A percentile compares a stretch with the other conserved stretches of the same genome.
phyloP scores from a whole-genome alignment of 2,888 invertebrate species.

The Yponomeuta plumbellus region DNA sequence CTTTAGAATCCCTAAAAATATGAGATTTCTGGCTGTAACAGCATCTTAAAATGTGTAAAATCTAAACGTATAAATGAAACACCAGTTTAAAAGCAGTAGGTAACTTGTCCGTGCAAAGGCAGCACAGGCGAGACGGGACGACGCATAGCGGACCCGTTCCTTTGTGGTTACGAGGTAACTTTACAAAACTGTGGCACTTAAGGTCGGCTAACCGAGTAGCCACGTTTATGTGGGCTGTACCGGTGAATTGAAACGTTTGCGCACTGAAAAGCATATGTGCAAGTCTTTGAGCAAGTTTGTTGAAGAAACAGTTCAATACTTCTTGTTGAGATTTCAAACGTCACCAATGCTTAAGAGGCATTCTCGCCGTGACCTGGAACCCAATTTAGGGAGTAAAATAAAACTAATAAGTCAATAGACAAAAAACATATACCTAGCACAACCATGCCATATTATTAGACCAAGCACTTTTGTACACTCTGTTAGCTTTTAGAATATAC shows the following conservation, averaged over 20 bases:
- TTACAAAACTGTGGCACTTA: conserved; percentile 1
- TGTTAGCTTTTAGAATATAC: too few relatives aligned
- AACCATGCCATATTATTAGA: too few relatives aligned
- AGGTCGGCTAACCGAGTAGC: neutral
- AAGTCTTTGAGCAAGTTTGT: neutral
- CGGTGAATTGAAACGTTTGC: neutral
- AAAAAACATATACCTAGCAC: too few relatives aligned
- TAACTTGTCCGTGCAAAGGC: neutral
- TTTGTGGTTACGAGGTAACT: conserved; percentile 3
- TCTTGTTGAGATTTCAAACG: neutral
- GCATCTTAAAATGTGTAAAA: too few relatives aligned
- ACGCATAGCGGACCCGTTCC: neutral
- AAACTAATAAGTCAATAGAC: too few relatives aligned
- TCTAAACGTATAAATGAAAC: too few relatives aligned
- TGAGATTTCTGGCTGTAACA: too few relatives aligned
- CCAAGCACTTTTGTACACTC: too few relatives aligned
- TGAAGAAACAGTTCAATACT: neutral
- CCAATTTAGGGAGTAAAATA: too few relatives aligned
- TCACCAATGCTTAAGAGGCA: too few relatives aligned
- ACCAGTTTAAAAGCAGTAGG: neutral
- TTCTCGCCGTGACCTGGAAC: too few relatives aligned
- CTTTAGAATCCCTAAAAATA: too few relatives aligned
- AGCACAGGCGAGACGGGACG: neutral
- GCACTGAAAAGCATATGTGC: neutral
- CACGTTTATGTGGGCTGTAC: neutral